These are phyloP conservation scores for Diplazon laetatorius DNA, from an alignment of 2,888 invertebrate species.

Conservation along the genomic window DNA sequence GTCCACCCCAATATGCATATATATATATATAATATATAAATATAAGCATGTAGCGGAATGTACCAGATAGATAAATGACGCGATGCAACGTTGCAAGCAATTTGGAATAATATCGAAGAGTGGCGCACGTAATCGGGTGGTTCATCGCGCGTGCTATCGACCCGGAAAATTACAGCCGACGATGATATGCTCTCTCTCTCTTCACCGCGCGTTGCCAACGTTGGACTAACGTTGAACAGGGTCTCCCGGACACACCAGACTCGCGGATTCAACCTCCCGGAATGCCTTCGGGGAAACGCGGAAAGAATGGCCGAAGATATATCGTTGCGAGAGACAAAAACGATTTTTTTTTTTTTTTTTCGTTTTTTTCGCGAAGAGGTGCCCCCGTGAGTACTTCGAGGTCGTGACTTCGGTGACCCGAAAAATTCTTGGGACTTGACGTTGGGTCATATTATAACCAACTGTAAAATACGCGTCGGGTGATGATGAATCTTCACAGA, in stretches of 20 bases:
- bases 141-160: slow-evolving; percentile 63
- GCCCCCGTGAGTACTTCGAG: slow-evolving; percentile 1
- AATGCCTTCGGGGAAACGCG: slow-evolving; percentile 37
- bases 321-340: slow-evolving; percentile 18
- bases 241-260: no score
- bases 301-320: slow-evolving; percentile 43
- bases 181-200: no score
- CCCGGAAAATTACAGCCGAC: slow-evolving; percentile 65
- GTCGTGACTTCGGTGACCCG: slow-evolving; percentile 20
- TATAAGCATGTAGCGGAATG: no score
- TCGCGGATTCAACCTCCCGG: slow-evolving; percentile 39
- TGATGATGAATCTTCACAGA: no score
- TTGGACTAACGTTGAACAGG: no score
- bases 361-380: no score
- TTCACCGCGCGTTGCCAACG: no score
- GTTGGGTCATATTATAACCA: not conserved
- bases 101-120: slow-evolving; percentile 65
- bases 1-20: no score
- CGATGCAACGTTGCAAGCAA: slow-evolving; percentile 61
- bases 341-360: no score
- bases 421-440: slow-evolving; percentile 11
- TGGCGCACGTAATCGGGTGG: slow-evolving; percentile 63
- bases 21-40: no score
- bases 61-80: slow-evolving; percentile 64
- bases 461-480: no score